Base-by-base conservation (phyloP, 2,888 invertebrate genomes). In the Spisula subtruncata region DNA sequence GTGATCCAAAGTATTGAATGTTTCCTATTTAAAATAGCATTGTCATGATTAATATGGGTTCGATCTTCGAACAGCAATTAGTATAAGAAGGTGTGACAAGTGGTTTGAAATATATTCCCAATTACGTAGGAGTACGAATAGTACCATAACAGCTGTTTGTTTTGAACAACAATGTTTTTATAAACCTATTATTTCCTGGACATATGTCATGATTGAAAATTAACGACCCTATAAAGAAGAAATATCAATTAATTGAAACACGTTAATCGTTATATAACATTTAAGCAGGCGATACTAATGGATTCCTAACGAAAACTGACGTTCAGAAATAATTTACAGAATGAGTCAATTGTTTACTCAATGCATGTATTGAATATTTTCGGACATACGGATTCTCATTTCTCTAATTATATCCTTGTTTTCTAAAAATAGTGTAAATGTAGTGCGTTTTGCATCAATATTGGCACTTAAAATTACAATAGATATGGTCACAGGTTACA, bases 241-340 rank as follows among this genome's bases (percentile, higher is more conserved):
- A n/a, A 66, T 66, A 66, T n/a, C 60, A 25, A n/a, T 66, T 66
- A 66, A 66, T 66, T 66, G 60, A 25, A 25, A 41, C 60, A 25
- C 25, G 20, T 25, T 66, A 25, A n/a, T 25, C 25, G n/a, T n/a
- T n/a, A n/a, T n/a, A 2, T 66, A 25, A 25, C 60, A 66, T 10
- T 66, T 25, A 25, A 25, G 25, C 60, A 66, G 25, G n/a, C 60
- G 25, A 25, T 66, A 66, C 25, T 66, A 66, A 66, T 66, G 60
- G 60, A 25, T 25, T 25, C 12, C 60, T 25, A 25, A 66, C 60
- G 60, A n/a, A n/a, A n/a, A n/a, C 60, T 25, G n/a, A 66, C n/a
- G n/a, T n/a, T n/a, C n/a, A n/a, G n/a, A n/a, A n/a, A n/a, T n/a
- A n/a, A n/a, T n/a, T n/a, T n/a, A n/a, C n/a, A n/a, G n/a, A n/a